Evolutionary conservation across 1,140 invertebrate genomes (phyloP).

Genomic region (Zaprionus ghesquierei): DNA sequence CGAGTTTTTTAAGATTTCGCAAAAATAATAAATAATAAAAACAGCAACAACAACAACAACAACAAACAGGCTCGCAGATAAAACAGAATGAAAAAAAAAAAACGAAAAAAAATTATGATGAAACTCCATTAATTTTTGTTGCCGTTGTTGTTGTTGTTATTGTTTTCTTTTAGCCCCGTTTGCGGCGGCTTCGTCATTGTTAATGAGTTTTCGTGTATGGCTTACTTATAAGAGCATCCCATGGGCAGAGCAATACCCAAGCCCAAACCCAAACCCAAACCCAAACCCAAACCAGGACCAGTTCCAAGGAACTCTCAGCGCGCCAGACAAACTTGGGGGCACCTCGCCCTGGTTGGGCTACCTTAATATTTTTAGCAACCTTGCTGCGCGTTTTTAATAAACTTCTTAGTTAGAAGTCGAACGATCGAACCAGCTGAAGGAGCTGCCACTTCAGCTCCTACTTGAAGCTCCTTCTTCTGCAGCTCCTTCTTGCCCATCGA

Average conservation of each 20-base stretch:
- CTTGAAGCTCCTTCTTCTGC: background rate
- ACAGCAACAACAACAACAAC: constrained; percentile 43
- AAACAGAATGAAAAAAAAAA: constrained; percentile 38
- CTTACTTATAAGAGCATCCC: constrained; percentile 62
- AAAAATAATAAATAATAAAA: constrained; percentile 75
- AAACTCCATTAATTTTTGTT: constrained; percentile 78
- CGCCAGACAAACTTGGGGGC: constrained; percentile 61
- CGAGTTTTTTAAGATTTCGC: constrained; percentile 55
- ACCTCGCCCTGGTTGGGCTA: constrained; percentile 1
- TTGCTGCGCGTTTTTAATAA: constrained; percentile 62
- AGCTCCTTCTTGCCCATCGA: background rate
- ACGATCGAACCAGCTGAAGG: background rate
- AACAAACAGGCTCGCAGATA: constrained; percentile 43
- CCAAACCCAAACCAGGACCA: constrained; percentile 33
- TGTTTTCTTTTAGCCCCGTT: constrained; percentile 39
- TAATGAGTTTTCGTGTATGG: constrained; percentile 82
- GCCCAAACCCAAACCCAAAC: background rate
- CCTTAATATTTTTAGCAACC: constrained; percentile 26
- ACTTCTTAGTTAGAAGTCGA: constrained; percentile 56
- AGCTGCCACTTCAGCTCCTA: background rate
- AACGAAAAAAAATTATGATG: constrained; percentile 73
- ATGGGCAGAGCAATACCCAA: background rate
- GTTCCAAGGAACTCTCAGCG: constrained; percentile 69
- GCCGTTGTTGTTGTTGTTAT: constrained; percentile 21
- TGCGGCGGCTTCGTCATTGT: constrained; percentile 59